Evolutionary conservation across 2,888 invertebrate genomes (phyloP).

Genomic region (Andrena chrysosceles): DNA sequence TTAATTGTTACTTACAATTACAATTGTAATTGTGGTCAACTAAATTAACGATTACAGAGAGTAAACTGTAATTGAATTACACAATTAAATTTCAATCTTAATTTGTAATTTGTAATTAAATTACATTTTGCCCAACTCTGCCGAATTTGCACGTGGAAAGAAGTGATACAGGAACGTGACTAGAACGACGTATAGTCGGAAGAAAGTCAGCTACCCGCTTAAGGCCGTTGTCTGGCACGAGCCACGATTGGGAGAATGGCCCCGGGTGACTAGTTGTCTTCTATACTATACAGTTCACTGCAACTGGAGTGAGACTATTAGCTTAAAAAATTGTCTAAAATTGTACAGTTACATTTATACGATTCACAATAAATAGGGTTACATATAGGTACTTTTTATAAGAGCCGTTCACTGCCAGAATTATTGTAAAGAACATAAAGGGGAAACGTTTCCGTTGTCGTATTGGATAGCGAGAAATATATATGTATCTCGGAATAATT

Average conservation of each 20-base stretch:
- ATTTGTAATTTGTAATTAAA: too few relatives aligned
- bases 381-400: conserved; percentile 10
- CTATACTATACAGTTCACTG: neutral
- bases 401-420: conserved; percentile 56
- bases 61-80: too few relatives aligned
- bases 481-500: neutral
- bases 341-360: conserved; percentile 45
- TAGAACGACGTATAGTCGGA: neutral
- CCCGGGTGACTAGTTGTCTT: neutral
- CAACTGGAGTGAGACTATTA: neutral
- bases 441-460: conserved; percentile 17
- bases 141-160: neutral
- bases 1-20: too few relatives aligned
- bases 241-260: neutral
- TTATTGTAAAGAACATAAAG: conserved; percentile 26
- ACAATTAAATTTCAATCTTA: too few relatives aligned
- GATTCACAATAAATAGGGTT: conserved; percentile 12
- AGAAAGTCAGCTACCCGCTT: neutral
- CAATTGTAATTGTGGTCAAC: too few relatives aligned
- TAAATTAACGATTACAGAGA: too few relatives aligned
- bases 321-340: conserved; percentile 28
- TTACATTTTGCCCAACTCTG: too few relatives aligned
- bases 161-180: neutral
- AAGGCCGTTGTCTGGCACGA: neutral
- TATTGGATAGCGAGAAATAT: neutral